Conservation (phyloP, 1,140 invertebrate genomes). For the Drosophila miranda region DNA sequence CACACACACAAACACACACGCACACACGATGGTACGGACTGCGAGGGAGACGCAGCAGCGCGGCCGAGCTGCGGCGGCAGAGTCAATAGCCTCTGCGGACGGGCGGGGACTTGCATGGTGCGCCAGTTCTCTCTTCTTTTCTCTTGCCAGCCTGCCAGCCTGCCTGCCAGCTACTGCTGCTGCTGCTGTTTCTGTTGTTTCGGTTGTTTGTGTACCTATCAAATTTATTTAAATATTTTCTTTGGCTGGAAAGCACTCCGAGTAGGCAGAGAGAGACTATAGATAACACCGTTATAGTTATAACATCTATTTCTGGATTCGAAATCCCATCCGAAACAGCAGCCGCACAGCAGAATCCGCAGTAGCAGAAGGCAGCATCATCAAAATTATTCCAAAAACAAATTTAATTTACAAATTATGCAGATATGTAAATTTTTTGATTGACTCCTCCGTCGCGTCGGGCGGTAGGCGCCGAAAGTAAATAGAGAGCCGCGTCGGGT, state of each 20-base stretch:
- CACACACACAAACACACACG: slow-evolving; percentile 24
- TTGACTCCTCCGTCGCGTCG: slow-evolving; percentile 24
- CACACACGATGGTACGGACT: slow-evolving; percentile 10
- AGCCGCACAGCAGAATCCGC: background rate
- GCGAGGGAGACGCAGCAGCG: background rate
- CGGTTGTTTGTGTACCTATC: slow-evolving; percentile 57
- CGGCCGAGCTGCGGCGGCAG: slow-evolving; percentile 2
- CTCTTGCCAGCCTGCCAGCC: background rate
- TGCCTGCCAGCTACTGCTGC: too few species aligned
- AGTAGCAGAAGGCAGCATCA: background rate
- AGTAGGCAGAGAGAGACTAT: slow-evolving; percentile 1
- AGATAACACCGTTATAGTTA: slow-evolving; percentile 48
- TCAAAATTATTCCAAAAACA: slow-evolving; percentile 30
- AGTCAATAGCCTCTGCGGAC: slow-evolving; percentile 1
- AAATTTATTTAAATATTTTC: slow-evolving; percentile 75
- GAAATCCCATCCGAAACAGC: background rate
- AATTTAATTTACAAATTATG: slow-evolving; percentile 50
- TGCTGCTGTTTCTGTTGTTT: slow-evolving; percentile 9
- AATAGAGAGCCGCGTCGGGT: slow-evolving; percentile 63
- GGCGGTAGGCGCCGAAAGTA: slow-evolving; percentile 62
- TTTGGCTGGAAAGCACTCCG: background rate
- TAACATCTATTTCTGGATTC: slow-evolving; percentile 43
- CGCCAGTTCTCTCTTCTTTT: background rate
- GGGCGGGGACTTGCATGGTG: background rate
- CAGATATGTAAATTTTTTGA: slow-evolving; percentile 61